Evolutionary conservation across 37 sponge, comb jelly and placozoan genomes (phyloP).

Genomic region (Agelas oroides): DNA sequence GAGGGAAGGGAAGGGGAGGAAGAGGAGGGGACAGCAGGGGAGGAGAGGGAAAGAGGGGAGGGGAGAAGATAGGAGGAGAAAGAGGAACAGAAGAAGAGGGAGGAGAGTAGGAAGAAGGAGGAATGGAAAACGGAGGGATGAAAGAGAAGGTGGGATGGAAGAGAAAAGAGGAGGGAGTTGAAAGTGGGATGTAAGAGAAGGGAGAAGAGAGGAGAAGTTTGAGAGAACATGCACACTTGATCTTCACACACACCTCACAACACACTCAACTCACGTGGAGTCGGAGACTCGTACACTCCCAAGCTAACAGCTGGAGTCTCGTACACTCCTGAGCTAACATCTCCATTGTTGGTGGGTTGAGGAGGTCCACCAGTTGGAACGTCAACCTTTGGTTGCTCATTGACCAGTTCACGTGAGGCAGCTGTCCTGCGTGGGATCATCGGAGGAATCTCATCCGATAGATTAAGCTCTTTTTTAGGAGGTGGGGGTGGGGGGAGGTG

Average conservation of each 20-base stretch:
- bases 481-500: constrained; percentile 20
- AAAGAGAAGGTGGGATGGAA: constrained; percentile 14
- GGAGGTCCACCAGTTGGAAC: too few species aligned
- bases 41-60: not conserved
- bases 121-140: constrained; percentile 23
- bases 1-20: not conserved
- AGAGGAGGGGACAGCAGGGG: not conserved
- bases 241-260: too few species aligned
- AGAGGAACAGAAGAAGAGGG: constrained; percentile 1
- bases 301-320: too few species aligned
- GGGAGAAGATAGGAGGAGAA: not conserved
- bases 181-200: constrained; percentile 1
- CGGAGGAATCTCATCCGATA: not conserved
- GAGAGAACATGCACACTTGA: too few species aligned
- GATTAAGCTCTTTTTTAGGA: not conserved
- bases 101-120: constrained; percentile 29
- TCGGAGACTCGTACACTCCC: not conserved
- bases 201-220: constrained; percentile 23
- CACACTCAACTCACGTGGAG: not conserved
- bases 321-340: too few species aligned
- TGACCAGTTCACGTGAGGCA: not conserved
- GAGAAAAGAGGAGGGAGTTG: constrained; percentile 14
- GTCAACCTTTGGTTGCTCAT: too few species aligned
- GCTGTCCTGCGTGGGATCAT: not conserved
- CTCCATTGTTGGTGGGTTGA: too few species aligned